Conservation (phyloP, 1,140 invertebrate genomes). For the Cardiocondyla obscurior region DNA sequence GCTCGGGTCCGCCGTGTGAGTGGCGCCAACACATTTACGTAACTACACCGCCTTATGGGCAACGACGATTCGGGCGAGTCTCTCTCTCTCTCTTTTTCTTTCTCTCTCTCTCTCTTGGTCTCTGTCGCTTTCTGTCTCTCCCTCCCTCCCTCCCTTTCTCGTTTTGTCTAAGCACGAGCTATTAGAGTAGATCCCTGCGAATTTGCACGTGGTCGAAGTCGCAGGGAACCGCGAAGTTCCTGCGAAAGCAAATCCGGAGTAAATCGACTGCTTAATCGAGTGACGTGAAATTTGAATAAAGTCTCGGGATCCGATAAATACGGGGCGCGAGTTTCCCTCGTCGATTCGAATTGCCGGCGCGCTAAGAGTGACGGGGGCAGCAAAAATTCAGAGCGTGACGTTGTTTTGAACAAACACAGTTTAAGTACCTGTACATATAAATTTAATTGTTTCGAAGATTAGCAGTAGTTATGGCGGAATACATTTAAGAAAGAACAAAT, state of each 20-base stretch:
- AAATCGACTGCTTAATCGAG: slow-evolving; percentile 73
- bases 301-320: slow-evolving; percentile 61
- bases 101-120: neutral
- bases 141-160: neutral
- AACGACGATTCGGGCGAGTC: neutral
- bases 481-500: neutral
- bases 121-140: neutral
- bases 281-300: slow-evolving; percentile 73
- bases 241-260: slow-evolving; percentile 67
- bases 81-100: neutral
- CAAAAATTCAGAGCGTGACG: neutral
- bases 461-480: neutral
- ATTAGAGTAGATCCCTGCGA: slow-evolving; percentile 67
- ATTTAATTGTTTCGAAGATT: slow-evolving; percentile 32
- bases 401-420: neutral
- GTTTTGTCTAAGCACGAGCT: slow-evolving; percentile 63
- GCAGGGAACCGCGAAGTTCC: slow-evolving; percentile 61
- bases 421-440: too few species aligned
- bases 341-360: slow-evolving; percentile 42
- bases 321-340: slow-evolving; percentile 14
- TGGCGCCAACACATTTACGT: neutral
- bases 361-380: neutral
- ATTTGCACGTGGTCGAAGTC: slow-evolving; percentile 71
- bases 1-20: slow-evolving; percentile 32
- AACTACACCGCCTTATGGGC: neutral